Percentiles rank a stretch among this genome's conserved stretches.
Conservation (phyloP, 1,140 invertebrate genomes). For the Ostrea denselamellosa region DNA sequence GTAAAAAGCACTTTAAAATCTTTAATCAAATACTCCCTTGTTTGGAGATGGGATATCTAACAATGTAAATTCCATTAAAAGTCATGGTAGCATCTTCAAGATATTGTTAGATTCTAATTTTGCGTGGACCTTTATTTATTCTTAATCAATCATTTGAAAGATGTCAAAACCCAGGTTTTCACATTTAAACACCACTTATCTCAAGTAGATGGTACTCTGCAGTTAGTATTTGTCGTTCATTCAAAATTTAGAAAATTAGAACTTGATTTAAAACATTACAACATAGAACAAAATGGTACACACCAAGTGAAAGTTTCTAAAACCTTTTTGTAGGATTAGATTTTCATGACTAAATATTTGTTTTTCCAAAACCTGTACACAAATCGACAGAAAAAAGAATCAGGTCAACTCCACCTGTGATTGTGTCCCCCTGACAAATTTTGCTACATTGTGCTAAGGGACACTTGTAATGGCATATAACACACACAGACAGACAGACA, state of each 20-base stretch:
- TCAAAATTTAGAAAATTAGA: not conserved
- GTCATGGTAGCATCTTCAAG: not conserved
- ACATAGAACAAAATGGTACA: no score
- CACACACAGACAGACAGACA: no score
- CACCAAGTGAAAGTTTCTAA: no score
- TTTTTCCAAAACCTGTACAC: no score
- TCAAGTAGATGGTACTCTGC: not conserved
- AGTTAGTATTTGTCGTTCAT: not conserved
- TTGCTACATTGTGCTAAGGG: no score
- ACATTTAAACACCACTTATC: slow-evolving; percentile 4
- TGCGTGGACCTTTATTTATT: not conserved
- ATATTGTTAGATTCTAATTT: slow-evolving; percentile 8
- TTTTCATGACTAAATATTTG: no score
- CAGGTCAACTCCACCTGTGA: no score
- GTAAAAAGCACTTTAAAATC: slow-evolving; percentile 15
- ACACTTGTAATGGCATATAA: no score
- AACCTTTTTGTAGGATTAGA: no score
- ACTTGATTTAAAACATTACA: not conserved
- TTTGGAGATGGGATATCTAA: slow-evolving; percentile 13
- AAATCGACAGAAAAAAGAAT: no score
- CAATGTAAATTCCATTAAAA: not conserved
- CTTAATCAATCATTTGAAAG: slow-evolving; percentile 9
- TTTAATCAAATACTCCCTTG: slow-evolving; percentile 20
- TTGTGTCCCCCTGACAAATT: no score
- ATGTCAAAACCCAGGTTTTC: slow-evolving; percentile 13